A percentile compares a stretch with the other conserved stretches of the same genome.
These are phyloP conservation scores for Micromys minutus DNA, from an alignment of 2,113 vertebrate genomes.

Conservation along the genomic window DNA sequence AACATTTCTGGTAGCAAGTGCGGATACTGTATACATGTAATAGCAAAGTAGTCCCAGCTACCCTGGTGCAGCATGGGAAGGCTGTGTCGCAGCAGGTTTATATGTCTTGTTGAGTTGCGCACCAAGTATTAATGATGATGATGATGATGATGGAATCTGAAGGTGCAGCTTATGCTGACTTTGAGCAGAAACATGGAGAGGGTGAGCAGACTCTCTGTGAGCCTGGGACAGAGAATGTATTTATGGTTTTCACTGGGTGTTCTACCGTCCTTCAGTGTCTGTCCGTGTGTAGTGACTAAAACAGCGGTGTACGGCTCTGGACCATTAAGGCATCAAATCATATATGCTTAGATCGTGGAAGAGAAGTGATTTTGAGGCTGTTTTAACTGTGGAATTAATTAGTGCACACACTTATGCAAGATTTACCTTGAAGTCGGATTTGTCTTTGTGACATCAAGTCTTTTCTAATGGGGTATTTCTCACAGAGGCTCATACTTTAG, in stretches of 20 bases:
- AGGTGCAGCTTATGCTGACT: not conserved
- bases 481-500: not conserved
- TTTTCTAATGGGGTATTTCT: not conserved
- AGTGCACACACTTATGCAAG: not conserved
- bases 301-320: not conserved
- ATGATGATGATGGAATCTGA: not conserved
- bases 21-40: not conserved
- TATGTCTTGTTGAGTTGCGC: not conserved
- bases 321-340: not conserved
- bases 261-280: not conserved
- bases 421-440: not conserved
- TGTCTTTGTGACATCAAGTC: not conserved
- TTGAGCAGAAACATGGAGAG: rapidly evolving
- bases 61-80: rapidly evolving
- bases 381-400: not conserved
- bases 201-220: not conserved
- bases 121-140: not conserved
- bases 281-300: not conserved
- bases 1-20: not conserved
- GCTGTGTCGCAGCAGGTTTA: not conserved
- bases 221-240: not conserved
- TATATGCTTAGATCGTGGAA: not conserved
- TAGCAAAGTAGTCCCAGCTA: not conserved
- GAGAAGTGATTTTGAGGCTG: not conserved
- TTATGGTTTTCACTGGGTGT: not conserved